Evolutionary conservation across 1,140 invertebrate species (phyloP).

Genomic region (Drosophila rufa): DNA sequence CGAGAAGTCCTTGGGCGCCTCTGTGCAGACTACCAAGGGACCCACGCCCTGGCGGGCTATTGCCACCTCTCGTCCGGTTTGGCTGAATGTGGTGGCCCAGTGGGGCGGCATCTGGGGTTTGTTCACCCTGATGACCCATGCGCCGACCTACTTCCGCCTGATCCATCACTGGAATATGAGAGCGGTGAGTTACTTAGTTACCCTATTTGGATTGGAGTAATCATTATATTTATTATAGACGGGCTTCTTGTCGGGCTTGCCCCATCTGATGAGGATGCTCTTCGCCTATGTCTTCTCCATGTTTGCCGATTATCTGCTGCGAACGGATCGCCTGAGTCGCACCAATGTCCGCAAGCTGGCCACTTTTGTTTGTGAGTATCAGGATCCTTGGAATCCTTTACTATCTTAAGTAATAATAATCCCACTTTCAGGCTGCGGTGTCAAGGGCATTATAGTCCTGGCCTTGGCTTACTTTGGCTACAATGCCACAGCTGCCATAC

Average conservation of each 20-base stretch:
- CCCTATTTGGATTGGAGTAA: neutral
- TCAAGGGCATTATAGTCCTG: slow-evolving; percentile 87
- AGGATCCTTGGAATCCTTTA: too few species aligned
- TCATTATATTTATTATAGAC: slow-evolving; percentile 85
- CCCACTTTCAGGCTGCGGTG: slow-evolving; percentile 82
- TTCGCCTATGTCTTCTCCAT: slow-evolving; percentile 88
- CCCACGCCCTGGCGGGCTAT: slow-evolving; percentile 91
- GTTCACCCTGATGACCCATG: slow-evolving; percentile 93
- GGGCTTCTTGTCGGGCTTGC: slow-evolving; percentile 88
- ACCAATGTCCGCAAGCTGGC: slow-evolving; percentile 89
- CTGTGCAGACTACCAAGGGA: slow-evolving; percentile 84
- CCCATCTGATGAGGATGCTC: slow-evolving; percentile 88
- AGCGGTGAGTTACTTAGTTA: slow-evolving; percentile 86
- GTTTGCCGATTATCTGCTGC: slow-evolving; percentile 88
- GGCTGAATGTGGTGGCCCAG: slow-evolving; percentile 91
- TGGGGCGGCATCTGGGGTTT: slow-evolving; percentile 94
- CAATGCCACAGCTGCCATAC: slow-evolving; percentile 87
- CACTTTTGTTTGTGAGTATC: slow-evolving; percentile 86
- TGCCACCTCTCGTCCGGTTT: slow-evolving; percentile 90
- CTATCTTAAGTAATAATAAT: too few species aligned
- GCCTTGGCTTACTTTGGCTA: slow-evolving; percentile 88
- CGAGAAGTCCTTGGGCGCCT: slow-evolving; percentile 86
- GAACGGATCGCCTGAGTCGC: slow-evolving; percentile 86
- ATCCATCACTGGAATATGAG: slow-evolving; percentile 93
- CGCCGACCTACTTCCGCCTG: slow-evolving; percentile 94